phyloP scores from a whole-genome alignment of 2,797 vertebrate species.

The Karalla daura region DNA sequence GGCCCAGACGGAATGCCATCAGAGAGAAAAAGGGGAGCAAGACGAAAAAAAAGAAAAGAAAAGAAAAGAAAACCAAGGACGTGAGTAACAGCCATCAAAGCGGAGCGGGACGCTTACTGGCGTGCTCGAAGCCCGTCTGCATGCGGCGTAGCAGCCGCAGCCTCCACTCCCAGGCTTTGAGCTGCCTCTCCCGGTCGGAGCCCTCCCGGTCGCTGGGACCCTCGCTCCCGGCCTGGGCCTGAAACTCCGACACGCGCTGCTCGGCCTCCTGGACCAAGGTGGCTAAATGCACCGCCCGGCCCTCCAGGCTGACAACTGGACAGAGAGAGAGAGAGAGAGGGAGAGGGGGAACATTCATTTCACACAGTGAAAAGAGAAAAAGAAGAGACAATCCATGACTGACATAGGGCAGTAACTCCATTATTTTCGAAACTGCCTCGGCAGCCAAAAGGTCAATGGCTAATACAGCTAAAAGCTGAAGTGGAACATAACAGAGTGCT shows the following conservation, averaged over 20 bases:
- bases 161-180: slow-evolving; percentile 93
- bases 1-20: slow-evolving; percentile 67
- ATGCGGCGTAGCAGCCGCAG: slow-evolving; percentile 92
- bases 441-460: not conserved
- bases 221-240: slow-evolving; percentile 85
- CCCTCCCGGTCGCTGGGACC: slow-evolving; percentile 79
- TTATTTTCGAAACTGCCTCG: not conserved
- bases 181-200: slow-evolving; percentile 88
- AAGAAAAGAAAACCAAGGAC: slow-evolving; percentile 55
- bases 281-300: slow-evolving; percentile 87
- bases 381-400: not conserved
- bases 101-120: slow-evolving; percentile 63
- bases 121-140: slow-evolving; percentile 89
- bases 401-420: not conserved
- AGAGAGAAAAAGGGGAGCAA: slow-evolving; percentile 46
- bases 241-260: slow-evolving; percentile 88
- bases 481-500: not conserved
- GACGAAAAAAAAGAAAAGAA: too few species aligned
- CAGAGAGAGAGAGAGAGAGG: slow-evolving; percentile 13
- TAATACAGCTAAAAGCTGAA: slow-evolving; percentile 11
- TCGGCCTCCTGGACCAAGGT: slow-evolving; percentile 91
- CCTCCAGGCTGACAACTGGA: slow-evolving; percentile 90
- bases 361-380: not conserved
- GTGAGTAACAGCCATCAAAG: slow-evolving; percentile 13
- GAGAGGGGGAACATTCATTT: not conserved